phyloP scores from a whole-genome alignment of 2,888 invertebrate genomes.

The Cancer borealis region DNA sequence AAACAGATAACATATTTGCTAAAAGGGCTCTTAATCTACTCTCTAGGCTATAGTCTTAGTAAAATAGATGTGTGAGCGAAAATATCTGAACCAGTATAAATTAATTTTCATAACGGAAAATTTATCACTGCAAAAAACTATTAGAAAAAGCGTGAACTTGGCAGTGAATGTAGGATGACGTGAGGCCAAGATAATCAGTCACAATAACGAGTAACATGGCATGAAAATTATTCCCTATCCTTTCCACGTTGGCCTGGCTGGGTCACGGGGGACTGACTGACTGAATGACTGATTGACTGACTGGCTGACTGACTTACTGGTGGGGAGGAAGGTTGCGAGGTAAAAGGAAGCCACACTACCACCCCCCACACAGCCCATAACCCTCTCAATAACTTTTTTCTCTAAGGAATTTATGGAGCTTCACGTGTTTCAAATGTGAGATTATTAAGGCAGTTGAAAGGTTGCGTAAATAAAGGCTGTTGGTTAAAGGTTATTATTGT shows the following conservation, averaged over 20 bases:
- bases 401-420: neutral
- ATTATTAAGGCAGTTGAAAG: neutral
- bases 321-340: neutral
- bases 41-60: neutral
- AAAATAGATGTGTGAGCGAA: neutral
- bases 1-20: neutral
- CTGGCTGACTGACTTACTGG: neutral
- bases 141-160: neutral
- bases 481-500: neutral
- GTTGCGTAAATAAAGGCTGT: neutral
- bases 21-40: neutral
- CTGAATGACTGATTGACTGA: too few species aligned
- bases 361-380: neutral
- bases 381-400: neutral
- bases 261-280: neutral
- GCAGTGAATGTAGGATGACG: neutral
- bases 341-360: neutral
- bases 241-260: neutral
- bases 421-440: neutral
- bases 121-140: neutral
- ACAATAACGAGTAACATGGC: slow-evolving; percentile 10
- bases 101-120: neutral
- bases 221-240: neutral
- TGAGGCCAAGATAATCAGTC: neutral
- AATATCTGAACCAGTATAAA: neutral